Evolutionary conservation across 2,797 vertebrate species (phyloP).

Genomic region (Propithecus perrieri): DNA sequence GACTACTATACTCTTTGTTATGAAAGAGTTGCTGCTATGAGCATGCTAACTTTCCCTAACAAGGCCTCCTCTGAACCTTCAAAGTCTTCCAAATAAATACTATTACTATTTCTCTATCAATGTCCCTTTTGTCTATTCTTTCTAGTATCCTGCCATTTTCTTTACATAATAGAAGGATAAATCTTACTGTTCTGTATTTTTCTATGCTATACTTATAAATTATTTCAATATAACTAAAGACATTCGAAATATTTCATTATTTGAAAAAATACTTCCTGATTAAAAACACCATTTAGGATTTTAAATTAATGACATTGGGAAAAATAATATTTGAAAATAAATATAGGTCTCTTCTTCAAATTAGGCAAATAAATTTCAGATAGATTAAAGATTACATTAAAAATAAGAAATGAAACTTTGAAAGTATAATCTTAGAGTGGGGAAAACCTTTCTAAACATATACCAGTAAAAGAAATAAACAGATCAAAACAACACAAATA

Average conservation of each 20-base stretch:
- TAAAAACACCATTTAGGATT: background rate
- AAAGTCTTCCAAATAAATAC: slow-evolving; percentile 11
- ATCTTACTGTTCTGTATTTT: background rate
- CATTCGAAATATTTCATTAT: slow-evolving; percentile 44
- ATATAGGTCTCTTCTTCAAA: slow-evolving; percentile 18
- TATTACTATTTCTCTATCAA: background rate
- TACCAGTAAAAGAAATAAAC: slow-evolving; percentile 30
- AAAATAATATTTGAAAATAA: slow-evolving; percentile 59
- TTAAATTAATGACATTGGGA: slow-evolving; percentile 20
- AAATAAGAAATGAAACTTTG: background rate
- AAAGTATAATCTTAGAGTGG: background rate
- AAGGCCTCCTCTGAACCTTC: background rate
- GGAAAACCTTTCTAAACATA: slow-evolving; percentile 41
- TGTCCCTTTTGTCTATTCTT: background rate
- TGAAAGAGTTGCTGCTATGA: background rate
- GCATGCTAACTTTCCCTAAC: background rate
- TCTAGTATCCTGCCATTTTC: background rate
- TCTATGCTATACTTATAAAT: background rate
- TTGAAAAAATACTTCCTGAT: slow-evolving; percentile 35
- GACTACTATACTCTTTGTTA: background rate
- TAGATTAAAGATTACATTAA: background rate
- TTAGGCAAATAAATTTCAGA: slow-evolving; percentile 15
- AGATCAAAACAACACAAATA: slow-evolving; percentile 29
- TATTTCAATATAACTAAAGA: slow-evolving; percentile 27
- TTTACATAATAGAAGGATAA: background rate